phyloP scores from a whole-genome alignment of 2,888 invertebrate genomes.

The Melikaiella ostensackeni region DNA sequence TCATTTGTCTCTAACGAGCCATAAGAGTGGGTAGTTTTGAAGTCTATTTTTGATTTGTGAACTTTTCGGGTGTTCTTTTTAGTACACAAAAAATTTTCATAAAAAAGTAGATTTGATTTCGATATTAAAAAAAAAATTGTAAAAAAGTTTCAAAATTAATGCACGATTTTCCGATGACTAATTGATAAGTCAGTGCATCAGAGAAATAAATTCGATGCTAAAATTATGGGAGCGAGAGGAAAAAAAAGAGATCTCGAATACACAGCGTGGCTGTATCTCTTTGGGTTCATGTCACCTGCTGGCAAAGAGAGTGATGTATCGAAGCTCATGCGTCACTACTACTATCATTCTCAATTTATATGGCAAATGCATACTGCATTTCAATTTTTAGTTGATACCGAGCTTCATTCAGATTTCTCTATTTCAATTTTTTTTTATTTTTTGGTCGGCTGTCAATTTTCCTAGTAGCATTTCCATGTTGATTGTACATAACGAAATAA shows the following conservation, averaged over 20 bases:
- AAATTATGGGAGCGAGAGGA: slow-evolving; percentile 22
- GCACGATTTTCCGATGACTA: no score
- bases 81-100: no score
- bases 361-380: slow-evolving; percentile 38
- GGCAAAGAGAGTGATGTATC: slow-evolving; percentile 34
- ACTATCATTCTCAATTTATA: slow-evolving; percentile 34
- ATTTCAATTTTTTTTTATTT: slow-evolving; percentile 6
- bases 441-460: background rate
- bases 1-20: no score
- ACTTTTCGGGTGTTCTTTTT: no score
- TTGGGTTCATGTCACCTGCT: slow-evolving; percentile 34
- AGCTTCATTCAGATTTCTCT: slow-evolving; percentile 11
- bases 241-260: slow-evolving; percentile 26
- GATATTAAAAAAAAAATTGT: no score
- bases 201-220: slow-evolving; percentile 37
- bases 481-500: background rate
- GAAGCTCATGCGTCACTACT: slow-evolving; percentile 36
- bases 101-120: no score
- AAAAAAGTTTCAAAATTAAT: no score
- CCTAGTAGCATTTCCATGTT: background rate
- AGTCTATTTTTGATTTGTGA: no score
- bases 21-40: no score
- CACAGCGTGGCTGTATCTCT: slow-evolving; percentile 21
- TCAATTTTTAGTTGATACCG: slow-evolving; percentile 22
- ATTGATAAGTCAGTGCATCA: no score